Evolutionary conservation across 2,888 invertebrate species (phyloP).

Genomic region (Allophyes oxyacanthae): DNA sequence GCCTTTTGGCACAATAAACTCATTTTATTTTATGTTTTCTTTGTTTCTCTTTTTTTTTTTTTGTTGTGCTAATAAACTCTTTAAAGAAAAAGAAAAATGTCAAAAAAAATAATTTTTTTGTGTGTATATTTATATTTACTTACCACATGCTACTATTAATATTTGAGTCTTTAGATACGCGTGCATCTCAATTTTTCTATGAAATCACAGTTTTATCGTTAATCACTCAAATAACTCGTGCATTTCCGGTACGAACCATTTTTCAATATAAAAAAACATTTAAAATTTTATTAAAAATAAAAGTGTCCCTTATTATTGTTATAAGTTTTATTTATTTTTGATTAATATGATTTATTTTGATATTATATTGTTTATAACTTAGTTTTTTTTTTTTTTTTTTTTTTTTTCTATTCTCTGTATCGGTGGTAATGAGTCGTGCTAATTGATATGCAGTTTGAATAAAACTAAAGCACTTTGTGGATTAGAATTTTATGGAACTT

Average conservation of each 20-base stretch:
- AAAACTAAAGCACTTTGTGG: background rate
- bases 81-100: no score
- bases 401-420: no score
- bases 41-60: no score
- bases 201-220: background rate
- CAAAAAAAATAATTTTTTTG: no score
- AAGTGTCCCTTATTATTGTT: no score
- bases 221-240: slow-evolving; percentile 2
- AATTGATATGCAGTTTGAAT: background rate
- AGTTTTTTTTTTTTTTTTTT: background rate
- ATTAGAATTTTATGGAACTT: background rate
- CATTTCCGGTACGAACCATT: background rate
- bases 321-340: background rate
- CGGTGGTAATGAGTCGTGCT: background rate
- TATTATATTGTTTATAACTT: background rate
- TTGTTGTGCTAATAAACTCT: no score
- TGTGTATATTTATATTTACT: slow-evolving; percentile 13
- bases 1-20: no score
- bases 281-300: background rate
- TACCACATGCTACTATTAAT: slow-evolving; percentile 55
- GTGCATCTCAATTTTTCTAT: slow-evolving; percentile 8
- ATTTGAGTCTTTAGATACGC: slow-evolving; percentile 41
- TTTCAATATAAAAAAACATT: background rate
- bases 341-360: background rate
- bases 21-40: no score